Evolutionary conservation across 2,113 vertebrate genomes (phyloP).

Genomic region (Electrona antarctica): DNA sequence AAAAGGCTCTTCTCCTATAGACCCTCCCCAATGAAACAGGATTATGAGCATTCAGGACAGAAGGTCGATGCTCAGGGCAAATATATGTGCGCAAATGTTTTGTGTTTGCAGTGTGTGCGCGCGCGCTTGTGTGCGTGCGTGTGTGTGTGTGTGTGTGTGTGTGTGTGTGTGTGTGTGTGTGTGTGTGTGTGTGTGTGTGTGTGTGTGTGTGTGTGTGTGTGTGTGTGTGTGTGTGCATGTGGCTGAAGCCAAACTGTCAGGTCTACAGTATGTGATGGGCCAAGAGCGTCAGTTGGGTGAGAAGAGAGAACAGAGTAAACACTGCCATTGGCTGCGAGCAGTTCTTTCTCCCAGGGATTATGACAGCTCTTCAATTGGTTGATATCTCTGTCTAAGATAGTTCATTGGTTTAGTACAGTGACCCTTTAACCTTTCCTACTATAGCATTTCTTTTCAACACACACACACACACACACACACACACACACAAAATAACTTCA

Average conservation of each 20-base stretch:
- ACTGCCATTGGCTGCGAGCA: not conserved
- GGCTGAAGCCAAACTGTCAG: slow-evolving; percentile 11
- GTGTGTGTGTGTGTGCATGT: not conserved
- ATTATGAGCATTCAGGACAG: too few species aligned
- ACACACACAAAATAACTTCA: too few species aligned
- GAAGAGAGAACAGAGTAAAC: not conserved
- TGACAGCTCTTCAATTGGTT: too few species aligned
- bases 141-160: slow-evolving; percentile 2
- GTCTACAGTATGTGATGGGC: not conserved
- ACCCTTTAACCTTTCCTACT: too few species aligned
- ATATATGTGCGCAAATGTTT: not conserved
- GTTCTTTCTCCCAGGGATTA: too few species aligned
- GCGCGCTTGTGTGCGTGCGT: slow-evolving; percentile 6
- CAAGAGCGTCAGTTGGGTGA: not conserved
- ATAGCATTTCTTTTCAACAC: too few species aligned
- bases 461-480: too few species aligned
- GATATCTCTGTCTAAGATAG: too few species aligned
- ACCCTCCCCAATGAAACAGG: too few species aligned
- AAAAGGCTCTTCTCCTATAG: too few species aligned
- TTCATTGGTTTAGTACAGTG: too few species aligned
- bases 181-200: slow-evolving; percentile 16
- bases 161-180: slow-evolving; percentile 1
- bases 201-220: slow-evolving; percentile 1
- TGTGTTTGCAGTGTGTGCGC: slow-evolving; percentile 3
- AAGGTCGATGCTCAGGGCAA: not conserved